Evolutionary conservation across 2,888 invertebrate species (phyloP), one percentile per base, ranked within the genome.

Genomic region (Pollenia amentaria): DNA sequence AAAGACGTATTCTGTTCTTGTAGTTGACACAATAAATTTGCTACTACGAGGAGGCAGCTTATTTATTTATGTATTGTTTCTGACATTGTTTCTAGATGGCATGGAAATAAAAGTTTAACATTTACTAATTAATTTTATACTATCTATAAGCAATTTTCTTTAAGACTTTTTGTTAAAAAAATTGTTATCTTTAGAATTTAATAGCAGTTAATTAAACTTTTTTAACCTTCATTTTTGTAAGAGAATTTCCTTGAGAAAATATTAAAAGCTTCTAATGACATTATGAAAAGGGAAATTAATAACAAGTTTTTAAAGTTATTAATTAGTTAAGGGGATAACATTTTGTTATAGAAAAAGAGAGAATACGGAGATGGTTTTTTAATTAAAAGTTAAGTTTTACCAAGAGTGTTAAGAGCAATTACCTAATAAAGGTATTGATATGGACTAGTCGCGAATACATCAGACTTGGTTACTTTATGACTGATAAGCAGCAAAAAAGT

Each of bases 1-100:
- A 55, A 18, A 10, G 11, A 64, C 6, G 29, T 29, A 29, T 29
- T 29, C 29, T 29, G 29, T 29, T 29, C 6, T 44, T 6, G 12
- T n/a, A 44, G 42, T 14, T 64, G 64, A 42, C 7, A 44, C 44
- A 64, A 64, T 44, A 9, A 64, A 64, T 64, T 64, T 64, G 64
- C 18, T 11, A 11, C 12, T 64, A 62, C n/a, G 40, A 62, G n/a
- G 8, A 14, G 40, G 62, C 11, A 14, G 60, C 14, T 67, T n/a
- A 29, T 48, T 29, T 29, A 29, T 4, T 0, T 29, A 29, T 29
- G 29, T 29, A 48, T 67, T 48, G 48, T 48, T 38, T 29, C 4
- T 51, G 48, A 38, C n/a, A 51, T 51, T 14, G 29, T 16, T 14
- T 14, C 16, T 48, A 38, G n/a, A 69, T 16, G 48, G n/a, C 44